Base-by-base conservation (phyloP, 2,113 vertebrate genomes). In the Sphyrna mokarran region DNA sequence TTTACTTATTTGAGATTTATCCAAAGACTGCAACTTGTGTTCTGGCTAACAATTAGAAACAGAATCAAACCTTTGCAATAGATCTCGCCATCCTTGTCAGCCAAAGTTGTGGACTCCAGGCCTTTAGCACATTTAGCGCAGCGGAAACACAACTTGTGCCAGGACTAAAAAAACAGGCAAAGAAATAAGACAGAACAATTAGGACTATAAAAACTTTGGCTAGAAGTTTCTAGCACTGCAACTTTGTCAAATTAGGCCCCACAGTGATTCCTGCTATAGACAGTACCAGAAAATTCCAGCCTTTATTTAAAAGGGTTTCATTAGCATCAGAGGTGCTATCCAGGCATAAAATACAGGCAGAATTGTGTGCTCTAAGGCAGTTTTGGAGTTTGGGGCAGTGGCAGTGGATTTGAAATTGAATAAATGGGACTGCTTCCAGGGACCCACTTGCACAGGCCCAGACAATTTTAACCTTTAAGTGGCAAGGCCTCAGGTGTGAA, bases 141-240 rank as follows among this genome's bases (percentile, higher is more conserved):
- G 43, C 98, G 98, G 97, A 99, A 99, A 96, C 99, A 99, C 96
- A 97, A 96, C 97, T 98, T 99, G 96, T 99, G 99, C 99, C 99
- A 99, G 33, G 98, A 97, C 99, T 99, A 97, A 68, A 48, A 48
- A 48, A 0, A 20, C 6, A 96, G 96, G 23, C 96, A 0, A 95
- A 26, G 22, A 43, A 70, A 1, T 22, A n/a, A 95, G 37, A 95
- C 54, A 43, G 22, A 96, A 48, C 22, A 72, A 29, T 93, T 37
- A 66, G 13, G 58, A 66, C 13, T 9, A 58, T 9, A 58, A 66
- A 76, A 11, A 33, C 33, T 68, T 68, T 20, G 8, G 61, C 61
- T 11, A 63, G 61, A 10, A 13, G 8, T 63, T 63, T 89, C n/a
- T 20, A 68, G 29, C 3, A 20, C 8, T 95, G 54, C 63, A 95